Conservation (phyloP, 1,140 invertebrate species). For the Drosophila prosaltans region DNA sequence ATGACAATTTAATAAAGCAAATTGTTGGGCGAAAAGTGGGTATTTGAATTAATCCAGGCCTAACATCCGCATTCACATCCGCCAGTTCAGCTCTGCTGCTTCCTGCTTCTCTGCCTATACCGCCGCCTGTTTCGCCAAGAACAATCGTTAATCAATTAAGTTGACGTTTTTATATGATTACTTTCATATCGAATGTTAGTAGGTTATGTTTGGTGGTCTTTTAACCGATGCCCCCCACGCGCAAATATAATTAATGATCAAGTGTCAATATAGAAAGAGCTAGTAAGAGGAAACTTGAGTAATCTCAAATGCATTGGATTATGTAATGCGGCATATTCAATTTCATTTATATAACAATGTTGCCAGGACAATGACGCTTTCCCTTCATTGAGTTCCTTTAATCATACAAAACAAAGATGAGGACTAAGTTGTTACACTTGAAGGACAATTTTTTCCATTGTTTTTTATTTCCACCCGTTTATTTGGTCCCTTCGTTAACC, state of each 20-base stretch:
- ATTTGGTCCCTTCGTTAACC: constrained; percentile 11
- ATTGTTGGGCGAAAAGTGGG: constrained; percentile 59
- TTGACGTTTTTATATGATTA: constrained; percentile 59
- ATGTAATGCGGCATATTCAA: constrained; percentile 52
- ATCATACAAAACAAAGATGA: not conserved
- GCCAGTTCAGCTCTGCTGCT: not conserved
- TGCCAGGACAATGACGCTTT: constrained; percentile 13
- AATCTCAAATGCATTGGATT: constrained; percentile 69
- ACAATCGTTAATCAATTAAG: constrained; percentile 72
- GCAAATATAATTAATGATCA: constrained; percentile 78
- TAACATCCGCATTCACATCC: constrained; percentile 6
- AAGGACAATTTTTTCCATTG: constrained; percentile 15
- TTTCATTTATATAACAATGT: constrained; percentile 59
- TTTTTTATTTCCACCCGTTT: constrained; percentile 34
- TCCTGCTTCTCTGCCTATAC: not conserved
- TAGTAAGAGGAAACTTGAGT: constrained; percentile 44
- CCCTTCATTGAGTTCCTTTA: constrained; percentile 1
- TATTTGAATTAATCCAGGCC: constrained; percentile 39
- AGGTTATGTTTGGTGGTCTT: not conserved
- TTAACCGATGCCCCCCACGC: constrained; percentile 50
- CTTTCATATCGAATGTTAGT: constrained; percentile 24
- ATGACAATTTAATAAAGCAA: constrained; percentile 76
- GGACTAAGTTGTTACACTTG: constrained; percentile 7
- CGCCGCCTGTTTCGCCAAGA: not conserved
- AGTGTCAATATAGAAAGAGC: constrained; percentile 53